Evolutionary conservation across 2,113 vertebrate species (phyloP).

Genomic region (Rhinogobius similis): DNA sequence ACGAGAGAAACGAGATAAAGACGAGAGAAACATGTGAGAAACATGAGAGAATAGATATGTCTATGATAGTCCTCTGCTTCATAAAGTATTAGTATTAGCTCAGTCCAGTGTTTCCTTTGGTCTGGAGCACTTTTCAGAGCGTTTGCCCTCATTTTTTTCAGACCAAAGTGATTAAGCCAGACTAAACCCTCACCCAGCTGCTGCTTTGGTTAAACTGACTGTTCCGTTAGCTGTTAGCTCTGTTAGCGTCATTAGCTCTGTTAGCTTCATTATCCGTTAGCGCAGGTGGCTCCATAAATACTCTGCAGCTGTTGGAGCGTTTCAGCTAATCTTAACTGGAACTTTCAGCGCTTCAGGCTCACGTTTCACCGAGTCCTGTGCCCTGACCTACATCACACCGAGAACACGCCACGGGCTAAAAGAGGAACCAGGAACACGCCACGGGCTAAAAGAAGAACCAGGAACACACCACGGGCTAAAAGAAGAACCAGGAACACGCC

Average conservation of each 20-base stretch:
- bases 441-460: too few relatives aligned
- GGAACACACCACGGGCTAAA: background rate
- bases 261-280: conserved; percentile 10
- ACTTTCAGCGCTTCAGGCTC: background rate
- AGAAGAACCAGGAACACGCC: background rate
- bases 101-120: too few relatives aligned
- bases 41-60: too few relatives aligned
- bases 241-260: background rate
- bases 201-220: background rate
- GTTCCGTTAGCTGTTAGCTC: background rate
- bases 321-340: conserved; percentile 32
- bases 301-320: conserved; percentile 56
- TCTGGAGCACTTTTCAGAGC: too few relatives aligned
- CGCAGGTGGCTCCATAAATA: conserved; percentile 59
- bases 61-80: too few relatives aligned
- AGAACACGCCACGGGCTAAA: background rate
- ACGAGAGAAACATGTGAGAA: too few relatives aligned
- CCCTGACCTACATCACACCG: background rate
- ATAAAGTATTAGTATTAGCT: too few relatives aligned
- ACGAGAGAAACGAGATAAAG: too few relatives aligned
- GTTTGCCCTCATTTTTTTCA: too few relatives aligned
- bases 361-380: background rate
- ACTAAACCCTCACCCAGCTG: too few relatives aligned
- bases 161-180: too few relatives aligned
- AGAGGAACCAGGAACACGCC: too few relatives aligned